Percentiles rank a stretch among this genome's conserved stretches.
Conservation (phyloP, 2,113 vertebrate genomes). For the Erythrolamprus reginae region DNA sequence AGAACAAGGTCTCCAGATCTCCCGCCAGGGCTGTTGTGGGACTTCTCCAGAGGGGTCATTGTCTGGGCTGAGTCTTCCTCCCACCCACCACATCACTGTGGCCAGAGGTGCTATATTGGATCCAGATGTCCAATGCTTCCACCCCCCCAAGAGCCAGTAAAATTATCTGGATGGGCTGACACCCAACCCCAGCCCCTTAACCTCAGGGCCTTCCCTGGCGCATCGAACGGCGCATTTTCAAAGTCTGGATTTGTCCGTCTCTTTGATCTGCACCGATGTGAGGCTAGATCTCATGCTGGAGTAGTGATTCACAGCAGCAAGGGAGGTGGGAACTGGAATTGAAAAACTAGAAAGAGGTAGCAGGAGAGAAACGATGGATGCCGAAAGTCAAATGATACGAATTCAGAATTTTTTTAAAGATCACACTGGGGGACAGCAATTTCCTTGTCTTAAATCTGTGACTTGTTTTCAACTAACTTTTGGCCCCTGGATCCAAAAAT, state of each 20-base stretch:
- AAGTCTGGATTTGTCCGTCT: neutral
- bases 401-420: no score
- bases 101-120: neutral
- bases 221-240: neutral
- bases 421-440: no score
- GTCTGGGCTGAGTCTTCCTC: conserved; percentile 2
- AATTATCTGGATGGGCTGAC: neutral
- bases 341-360: no score
- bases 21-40: neutral
- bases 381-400: no score
- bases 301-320: neutral
- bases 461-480: no score
- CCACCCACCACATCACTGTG: neutral
- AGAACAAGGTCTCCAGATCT: neutral
- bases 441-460: no score
- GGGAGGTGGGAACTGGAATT: neutral
- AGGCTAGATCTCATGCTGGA: neutral
- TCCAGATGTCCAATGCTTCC: conserved; percentile 9
- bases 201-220: neutral
- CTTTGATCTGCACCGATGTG: neutral
- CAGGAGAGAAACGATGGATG: no score
- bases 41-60: neutral
- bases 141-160: neutral
- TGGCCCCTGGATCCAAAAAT: no score
- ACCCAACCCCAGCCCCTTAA: neutral